These are phyloP conservation scores for Capromys pilorides DNA, from an alignment of 2,797 vertebrate species.

Conservation along the genomic window DNA sequence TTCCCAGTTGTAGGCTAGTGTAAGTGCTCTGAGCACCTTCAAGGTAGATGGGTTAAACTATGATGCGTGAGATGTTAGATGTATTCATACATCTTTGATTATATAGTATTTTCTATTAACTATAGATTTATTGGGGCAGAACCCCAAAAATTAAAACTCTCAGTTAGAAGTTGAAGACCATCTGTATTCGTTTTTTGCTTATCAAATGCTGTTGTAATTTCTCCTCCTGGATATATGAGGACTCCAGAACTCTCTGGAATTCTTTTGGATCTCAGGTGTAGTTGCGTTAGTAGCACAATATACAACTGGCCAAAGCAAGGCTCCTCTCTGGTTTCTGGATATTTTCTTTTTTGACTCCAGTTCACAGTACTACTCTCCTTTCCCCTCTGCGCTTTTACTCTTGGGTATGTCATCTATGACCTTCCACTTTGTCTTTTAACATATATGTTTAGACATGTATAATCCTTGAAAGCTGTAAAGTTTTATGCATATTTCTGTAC, in stretches of 20 bases:
- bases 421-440: not conserved
- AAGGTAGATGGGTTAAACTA: not conserved
- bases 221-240: not conserved
- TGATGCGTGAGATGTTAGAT: too few species aligned
- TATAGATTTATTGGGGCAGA: not conserved
- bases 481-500: not conserved
- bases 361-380: not conserved
- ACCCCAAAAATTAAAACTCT: too few species aligned
- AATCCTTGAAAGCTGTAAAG: conserved; percentile 18
- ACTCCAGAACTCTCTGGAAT: conserved; percentile 12
- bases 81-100: not conserved
- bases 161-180: not conserved
- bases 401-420: not conserved
- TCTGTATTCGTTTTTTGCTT: not conserved
- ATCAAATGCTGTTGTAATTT: not conserved
- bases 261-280: not conserved
- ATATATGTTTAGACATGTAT: not conserved
- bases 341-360: not conserved
- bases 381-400: not conserved
- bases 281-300: not conserved
- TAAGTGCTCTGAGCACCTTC: not conserved
- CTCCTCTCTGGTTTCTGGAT: not conserved
- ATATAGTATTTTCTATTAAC: not conserved
- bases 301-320: not conserved
- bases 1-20: not conserved